Conservation (phyloP, 2,797 vertebrate genomes). For the Notamacropus eugenii region DNA sequence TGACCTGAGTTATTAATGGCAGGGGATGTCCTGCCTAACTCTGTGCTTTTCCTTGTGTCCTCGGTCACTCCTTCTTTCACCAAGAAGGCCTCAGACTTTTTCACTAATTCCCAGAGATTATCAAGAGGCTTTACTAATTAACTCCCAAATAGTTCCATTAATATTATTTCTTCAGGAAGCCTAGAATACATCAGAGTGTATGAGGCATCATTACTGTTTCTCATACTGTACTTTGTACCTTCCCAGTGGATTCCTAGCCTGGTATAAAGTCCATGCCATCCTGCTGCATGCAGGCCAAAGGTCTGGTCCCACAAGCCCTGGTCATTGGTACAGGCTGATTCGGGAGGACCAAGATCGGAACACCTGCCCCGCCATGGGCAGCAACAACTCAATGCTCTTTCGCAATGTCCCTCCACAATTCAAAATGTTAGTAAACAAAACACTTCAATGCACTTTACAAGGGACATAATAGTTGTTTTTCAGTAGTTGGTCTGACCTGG, state of each 20-base stretch:
- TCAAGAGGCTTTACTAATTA: not conserved
- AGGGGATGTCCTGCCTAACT: not conserved
- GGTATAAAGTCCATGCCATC: not conserved
- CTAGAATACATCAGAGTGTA: not conserved
- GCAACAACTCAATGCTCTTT: not conserved
- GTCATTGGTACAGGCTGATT: not conserved
- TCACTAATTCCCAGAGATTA: not conserved
- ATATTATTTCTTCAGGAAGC: not conserved
- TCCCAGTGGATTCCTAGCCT: not conserved
- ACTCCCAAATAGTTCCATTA: not conserved
- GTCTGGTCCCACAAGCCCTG: not conserved
- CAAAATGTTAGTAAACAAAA: not conserved
- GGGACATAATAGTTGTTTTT: not conserved
- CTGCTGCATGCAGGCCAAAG: not conserved
- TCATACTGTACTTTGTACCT: not conserved
- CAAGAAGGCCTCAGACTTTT: not conserved
- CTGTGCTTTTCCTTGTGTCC: not conserved
- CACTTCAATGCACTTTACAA: not conserved
- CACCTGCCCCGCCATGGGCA: not conserved
- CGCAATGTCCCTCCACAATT: not conserved
- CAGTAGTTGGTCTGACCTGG: not conserved
- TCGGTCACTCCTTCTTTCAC: not conserved
- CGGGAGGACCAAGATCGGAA: not conserved
- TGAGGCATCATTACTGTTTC: not conserved
- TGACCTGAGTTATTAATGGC: not conserved